A percentile compares a stretch with the other conserved stretches of the same genome.
phyloP scores from a whole-genome alignment of 1,140 invertebrate genomes.

The Onthophagus taurus region DNA sequence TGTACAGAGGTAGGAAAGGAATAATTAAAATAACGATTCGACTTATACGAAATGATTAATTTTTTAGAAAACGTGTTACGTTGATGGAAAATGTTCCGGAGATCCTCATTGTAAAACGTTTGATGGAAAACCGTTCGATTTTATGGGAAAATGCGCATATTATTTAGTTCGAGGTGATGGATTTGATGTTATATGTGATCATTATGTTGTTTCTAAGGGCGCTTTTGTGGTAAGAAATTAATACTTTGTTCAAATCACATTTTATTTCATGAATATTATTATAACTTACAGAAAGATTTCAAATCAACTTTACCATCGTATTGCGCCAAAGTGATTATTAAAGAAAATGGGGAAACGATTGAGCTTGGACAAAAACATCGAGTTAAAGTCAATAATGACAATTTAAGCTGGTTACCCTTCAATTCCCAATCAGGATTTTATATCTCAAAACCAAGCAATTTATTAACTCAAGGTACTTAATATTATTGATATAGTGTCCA shows the following conservation, averaged over 20 bases:
- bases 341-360: not conserved
- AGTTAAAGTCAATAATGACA: not conserved
- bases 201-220: not conserved
- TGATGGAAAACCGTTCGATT: conserved; percentile 72
- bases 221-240: not conserved
- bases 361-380: not conserved
- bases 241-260: not conserved
- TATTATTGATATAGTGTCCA: too few species aligned
- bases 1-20: conserved; percentile 53
- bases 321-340: not conserved
- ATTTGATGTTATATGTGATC: not conserved
- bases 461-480: not conserved
- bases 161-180: conserved; percentile 44
- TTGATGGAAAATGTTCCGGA: conserved; percentile 51
- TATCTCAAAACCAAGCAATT: not conserved
- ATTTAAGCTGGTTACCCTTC: not conserved
- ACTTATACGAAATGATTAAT: not conserved
- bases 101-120: conserved; percentile 88
- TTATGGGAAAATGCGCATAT: conserved; percentile 84
- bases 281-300: too few species aligned
- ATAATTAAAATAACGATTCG: conserved; percentile 12
- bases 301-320: not conserved
- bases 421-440: not conserved
- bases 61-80: not conserved
- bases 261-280: too few species aligned